Conservation (phyloP, 2,797 vertebrate species). For the Propithecus deckenii region DNA sequence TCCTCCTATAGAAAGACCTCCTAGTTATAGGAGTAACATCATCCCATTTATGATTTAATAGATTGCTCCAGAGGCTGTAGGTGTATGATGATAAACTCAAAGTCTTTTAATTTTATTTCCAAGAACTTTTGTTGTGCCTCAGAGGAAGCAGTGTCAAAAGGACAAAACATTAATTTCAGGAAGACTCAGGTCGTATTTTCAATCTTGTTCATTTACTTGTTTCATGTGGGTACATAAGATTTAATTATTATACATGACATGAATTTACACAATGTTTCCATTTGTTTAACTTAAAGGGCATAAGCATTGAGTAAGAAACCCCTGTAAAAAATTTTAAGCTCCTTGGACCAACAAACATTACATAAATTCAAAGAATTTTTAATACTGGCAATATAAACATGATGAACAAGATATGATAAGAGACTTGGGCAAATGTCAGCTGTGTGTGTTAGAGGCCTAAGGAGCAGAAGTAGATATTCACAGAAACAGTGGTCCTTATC, state of each 20-base stretch:
- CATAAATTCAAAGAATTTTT: conserved; percentile 26
- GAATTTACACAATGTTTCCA: not conserved
- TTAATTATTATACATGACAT: not conserved
- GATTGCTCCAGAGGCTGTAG: not conserved
- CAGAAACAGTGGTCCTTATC: not conserved
- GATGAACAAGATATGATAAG: not conserved
- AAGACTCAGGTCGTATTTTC: not conserved
- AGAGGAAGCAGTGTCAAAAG: not conserved
- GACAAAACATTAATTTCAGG: not conserved
- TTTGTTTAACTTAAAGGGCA: conserved; percentile 3
- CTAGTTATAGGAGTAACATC: not conserved
- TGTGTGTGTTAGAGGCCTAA: not conserved
- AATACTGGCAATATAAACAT: not conserved
- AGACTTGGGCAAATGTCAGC: not conserved
- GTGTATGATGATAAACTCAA: not conserved
- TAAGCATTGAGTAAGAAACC: not conserved
- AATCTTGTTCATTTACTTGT: not conserved
- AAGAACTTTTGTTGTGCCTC: not conserved
- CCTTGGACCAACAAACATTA: not conserved
- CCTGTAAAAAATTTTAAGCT: not conserved
- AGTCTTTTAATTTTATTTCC: conserved; percentile 2
- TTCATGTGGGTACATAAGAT: not conserved
- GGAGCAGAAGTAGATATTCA: not conserved
- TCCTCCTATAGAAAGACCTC: not conserved
- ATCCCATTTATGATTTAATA: not conserved